Percentiles rank a stretch among this genome's conserved stretches.
phyloP scores from a whole-genome alignment of 2,113 vertebrate genomes.

The Vidua macroura region DNA sequence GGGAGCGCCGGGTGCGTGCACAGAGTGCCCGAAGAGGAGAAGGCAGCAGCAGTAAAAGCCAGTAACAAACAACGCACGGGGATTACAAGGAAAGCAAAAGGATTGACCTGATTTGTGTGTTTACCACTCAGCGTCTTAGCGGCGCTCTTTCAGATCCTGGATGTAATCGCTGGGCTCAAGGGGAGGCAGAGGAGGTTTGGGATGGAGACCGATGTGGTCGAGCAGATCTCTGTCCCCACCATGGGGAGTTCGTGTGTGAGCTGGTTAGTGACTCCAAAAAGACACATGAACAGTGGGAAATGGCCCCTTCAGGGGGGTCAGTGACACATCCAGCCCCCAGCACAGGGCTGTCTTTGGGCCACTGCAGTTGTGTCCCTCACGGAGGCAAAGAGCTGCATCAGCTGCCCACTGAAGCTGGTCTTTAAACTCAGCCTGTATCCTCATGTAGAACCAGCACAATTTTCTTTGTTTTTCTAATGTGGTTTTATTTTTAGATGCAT shows the following conservation, averaged over 20 bases:
- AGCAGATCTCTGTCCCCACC: neutral
- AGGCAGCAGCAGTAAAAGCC: conserved; percentile 16
- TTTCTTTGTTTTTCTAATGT: neutral
- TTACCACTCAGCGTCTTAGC: conserved; percentile 37
- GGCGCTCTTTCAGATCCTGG: conserved; percentile 26
- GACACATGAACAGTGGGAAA: neutral
- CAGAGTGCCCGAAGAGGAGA: neutral
- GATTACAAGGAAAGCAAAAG: conserved; percentile 67
- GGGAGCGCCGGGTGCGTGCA: neutral
- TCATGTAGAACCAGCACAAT: neutral
- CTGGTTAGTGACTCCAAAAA: neutral
- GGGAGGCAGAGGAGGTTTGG: neutral
- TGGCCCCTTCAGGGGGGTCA: neutral
- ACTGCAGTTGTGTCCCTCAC: neutral
- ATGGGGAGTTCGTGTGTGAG: fast-evolving
- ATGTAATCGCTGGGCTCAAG: neutral
- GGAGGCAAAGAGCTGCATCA: neutral
- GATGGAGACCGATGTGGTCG: fast-evolving
- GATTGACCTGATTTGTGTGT: conserved; percentile 69
- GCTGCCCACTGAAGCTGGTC: neutral
- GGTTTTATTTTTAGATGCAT: neutral
- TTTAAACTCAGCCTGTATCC: neutral
- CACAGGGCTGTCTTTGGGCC: neutral
- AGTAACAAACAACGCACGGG: conserved; percentile 18
- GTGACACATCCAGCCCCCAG: neutral